Conservation (phyloP, 2,888 invertebrate genomes). For the Nephrocerus scutellatus region DNA sequence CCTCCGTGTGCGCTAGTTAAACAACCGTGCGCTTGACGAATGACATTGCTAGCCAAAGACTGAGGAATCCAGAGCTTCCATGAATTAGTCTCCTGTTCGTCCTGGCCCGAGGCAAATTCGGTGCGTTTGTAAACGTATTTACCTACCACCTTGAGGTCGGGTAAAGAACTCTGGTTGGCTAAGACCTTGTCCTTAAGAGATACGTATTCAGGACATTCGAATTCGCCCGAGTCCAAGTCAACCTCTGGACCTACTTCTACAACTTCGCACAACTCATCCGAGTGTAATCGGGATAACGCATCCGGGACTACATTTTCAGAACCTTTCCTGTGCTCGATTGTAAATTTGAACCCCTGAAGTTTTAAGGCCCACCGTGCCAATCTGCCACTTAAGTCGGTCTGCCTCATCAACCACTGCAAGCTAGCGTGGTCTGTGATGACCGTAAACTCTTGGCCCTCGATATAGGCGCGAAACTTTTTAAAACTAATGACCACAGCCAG, state of each 20-base stretch:
- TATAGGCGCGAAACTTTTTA: constrained; percentile 16
- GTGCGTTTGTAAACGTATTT: constrained; percentile 8
- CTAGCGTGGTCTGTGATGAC: constrained; percentile 18
- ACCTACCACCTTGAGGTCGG: constrained; percentile 5
- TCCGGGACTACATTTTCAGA: constrained; percentile 7
- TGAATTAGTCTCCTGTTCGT: background rate
- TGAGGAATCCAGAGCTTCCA: constrained; percentile 11
- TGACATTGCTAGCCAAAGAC: background rate
- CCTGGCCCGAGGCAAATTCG: constrained; percentile 1
- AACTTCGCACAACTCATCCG: no score
- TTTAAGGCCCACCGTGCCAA: constrained; percentile 10
- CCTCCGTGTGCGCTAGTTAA: no score
- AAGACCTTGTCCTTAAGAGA: constrained; percentile 1
- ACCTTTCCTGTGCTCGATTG: constrained; percentile 11
- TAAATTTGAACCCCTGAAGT: constrained; percentile 6
- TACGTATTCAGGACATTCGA: constrained; percentile 2
- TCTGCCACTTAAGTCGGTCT: constrained; percentile 9
- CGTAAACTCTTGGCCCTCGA: constrained; percentile 16
- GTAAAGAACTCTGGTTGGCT: background rate
- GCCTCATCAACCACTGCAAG: constrained; percentile 15
- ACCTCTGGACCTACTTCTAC: no score
- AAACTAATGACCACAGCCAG: constrained; percentile 13
- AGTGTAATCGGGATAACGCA: background rate
- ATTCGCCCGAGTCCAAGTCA: background rate
- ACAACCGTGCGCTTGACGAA: constrained; percentile 1